A percentile compares a stretch with the other conserved stretches of the same genome.
Conservation (phyloP, 2,797 vertebrate species). For the Channa striata region DNA sequence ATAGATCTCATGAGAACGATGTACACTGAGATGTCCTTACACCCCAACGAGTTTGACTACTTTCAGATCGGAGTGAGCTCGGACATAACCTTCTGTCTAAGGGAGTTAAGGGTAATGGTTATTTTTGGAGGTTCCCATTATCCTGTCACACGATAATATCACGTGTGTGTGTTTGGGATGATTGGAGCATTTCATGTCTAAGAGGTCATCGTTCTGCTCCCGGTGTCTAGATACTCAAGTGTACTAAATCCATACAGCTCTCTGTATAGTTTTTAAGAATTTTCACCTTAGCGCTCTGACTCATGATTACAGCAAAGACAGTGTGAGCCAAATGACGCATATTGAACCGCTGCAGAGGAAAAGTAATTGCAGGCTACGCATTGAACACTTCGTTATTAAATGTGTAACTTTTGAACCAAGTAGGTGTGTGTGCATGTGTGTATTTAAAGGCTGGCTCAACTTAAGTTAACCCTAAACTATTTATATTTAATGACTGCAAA, state of each 20-base stretch:
- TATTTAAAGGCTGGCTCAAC: slow-evolving; percentile 1
- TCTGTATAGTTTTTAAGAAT: slow-evolving; percentile 52
- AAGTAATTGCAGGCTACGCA: slow-evolving; percentile 3
- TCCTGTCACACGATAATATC: slow-evolving; percentile 57
- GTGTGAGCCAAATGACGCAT: slow-evolving; percentile 29
- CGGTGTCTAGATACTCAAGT: slow-evolving; percentile 32
- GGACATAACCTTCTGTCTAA: slow-evolving; percentile 95
- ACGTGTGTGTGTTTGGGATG: slow-evolving; percentile 17
- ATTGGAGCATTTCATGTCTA: slow-evolving; percentile 50
- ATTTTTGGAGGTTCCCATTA: slow-evolving; percentile 53
- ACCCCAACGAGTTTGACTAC: slow-evolving; percentile 92
- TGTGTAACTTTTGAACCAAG: slow-evolving; percentile 1
- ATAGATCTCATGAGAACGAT: slow-evolving; percentile 86
- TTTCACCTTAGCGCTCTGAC: slow-evolving; percentile 27
- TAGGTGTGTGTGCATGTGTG: slow-evolving; percentile 2
- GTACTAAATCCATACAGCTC: slow-evolving; percentile 13
- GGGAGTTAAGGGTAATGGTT: slow-evolving; percentile 92
- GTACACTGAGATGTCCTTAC: slow-evolving; percentile 90
- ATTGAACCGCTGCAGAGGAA: slow-evolving; percentile 18
- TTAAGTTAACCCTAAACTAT: background rate
- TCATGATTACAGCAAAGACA: slow-evolving; percentile 41
- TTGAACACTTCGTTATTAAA: background rate
- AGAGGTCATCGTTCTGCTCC: slow-evolving; percentile 55
- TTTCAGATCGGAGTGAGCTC: slow-evolving; percentile 90
- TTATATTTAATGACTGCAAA: slow-evolving; percentile 23